Evolutionary conservation across 2,797 vertebrate species (phyloP).

Genomic region (Atherinosoma microstoma): DNA sequence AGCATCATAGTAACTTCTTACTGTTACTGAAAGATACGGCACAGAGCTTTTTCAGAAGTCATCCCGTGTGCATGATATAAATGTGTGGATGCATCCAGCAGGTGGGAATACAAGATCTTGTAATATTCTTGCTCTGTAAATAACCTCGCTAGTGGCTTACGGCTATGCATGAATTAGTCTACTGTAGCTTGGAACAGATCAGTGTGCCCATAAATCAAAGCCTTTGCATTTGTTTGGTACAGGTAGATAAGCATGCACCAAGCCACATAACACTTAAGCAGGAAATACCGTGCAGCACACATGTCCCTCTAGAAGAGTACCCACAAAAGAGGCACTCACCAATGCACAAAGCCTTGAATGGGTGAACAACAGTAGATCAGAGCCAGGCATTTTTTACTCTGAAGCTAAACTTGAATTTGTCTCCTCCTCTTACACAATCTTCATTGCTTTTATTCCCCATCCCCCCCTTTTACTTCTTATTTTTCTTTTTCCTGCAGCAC

Average conservation of each 20-base stretch:
- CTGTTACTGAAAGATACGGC: not conserved
- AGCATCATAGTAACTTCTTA: not conserved
- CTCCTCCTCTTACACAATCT: conserved; percentile 4
- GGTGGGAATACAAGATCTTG: conserved; percentile 22
- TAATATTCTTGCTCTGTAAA: conserved; percentile 16
- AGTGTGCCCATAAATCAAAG: conserved; percentile 37
- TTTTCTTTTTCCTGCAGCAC: conserved; percentile 66
- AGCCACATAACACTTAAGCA: conserved; percentile 16
- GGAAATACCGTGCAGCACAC: conserved; percentile 13
- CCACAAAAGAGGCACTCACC: conserved; percentile 20
- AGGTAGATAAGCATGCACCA: conserved; percentile 7
- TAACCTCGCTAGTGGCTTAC: not conserved
- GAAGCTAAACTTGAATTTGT: conserved; percentile 21
- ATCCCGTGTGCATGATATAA: conserved; percentile 19
- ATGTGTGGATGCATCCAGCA: conserved; percentile 19
- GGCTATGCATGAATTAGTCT: conserved; percentile 32
- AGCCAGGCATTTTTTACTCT: conserved; percentile 5
- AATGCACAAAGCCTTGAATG: conserved; percentile 1
- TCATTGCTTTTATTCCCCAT: not conserved
- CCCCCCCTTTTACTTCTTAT: not conserved
- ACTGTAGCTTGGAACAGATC: conserved; percentile 20
- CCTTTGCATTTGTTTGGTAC: conserved; percentile 40
- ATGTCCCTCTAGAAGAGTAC: conserved; percentile 8
- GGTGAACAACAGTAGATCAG: not conserved
- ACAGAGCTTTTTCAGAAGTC: conserved; percentile 5